Evolutionary conservation across 2,888 invertebrate genomes (phyloP), one percentile per base, ranked within the genome.

Genomic region (Platycheirus rosarum): DNA sequence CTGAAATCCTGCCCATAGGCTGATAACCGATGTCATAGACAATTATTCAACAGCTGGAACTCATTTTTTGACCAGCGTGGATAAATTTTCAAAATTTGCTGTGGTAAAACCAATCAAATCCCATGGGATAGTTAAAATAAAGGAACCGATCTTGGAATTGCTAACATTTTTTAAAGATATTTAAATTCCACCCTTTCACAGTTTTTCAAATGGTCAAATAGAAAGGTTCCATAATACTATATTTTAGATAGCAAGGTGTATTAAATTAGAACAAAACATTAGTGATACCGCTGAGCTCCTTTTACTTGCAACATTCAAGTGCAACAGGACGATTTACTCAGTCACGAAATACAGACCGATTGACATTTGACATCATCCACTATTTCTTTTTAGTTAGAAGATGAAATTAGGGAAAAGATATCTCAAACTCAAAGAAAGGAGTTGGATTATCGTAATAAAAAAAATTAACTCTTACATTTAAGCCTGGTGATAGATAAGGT

Each of bases 241-340:
- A 26, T 76, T 2, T 48, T 53, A 18, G 75, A 75, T 75, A 6
- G 57, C 49, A 7, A 40, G 75, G 32, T 75, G 75, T 14, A 68
- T 44, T 4, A 68, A 23, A 60, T 16, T 60, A n/a, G 66, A 65
- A 11, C 18, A 75, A 11, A 35, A 66, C 11, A 55, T 75, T 6
- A 40, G 9, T 29, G 51, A 69, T 16, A 63, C 76, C 9, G 32
- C 37, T 35, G 35, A 35, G 35, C 35, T 35, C 35, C 35, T 35
- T 42, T 42, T 74, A 51, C 46, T 74, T 46, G 65, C 68, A 8
- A 69, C 69, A 35, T 8, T 18, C 14, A 77, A 70, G 44, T 76
- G 63, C 40, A 35, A 76, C 18, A 76, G 76, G 32, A 35, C 46
- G 29, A 69, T 76, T 49, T 65, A 77, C 23, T 77, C 55, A 26